These are phyloP conservation scores for Ormyrus labotus DNA, from an alignment of 2,888 invertebrate species.

Conservation along the genomic window DNA sequence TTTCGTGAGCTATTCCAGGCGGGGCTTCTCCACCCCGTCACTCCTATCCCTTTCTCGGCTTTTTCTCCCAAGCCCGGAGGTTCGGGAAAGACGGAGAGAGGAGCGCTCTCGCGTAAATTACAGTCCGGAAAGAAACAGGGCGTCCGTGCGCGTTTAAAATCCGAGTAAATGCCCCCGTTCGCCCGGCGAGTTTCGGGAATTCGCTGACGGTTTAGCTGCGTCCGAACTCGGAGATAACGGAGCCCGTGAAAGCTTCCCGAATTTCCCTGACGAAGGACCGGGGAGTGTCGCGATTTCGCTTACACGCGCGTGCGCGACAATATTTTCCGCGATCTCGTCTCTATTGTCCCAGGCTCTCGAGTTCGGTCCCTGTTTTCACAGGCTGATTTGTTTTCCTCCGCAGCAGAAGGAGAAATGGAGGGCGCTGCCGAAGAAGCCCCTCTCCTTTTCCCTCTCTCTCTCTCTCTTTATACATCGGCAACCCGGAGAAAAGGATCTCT, in stretches of 20 bases:
- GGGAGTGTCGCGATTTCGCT: slow-evolving; percentile 26
- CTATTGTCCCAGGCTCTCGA: no score
- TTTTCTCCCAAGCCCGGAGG: neutral
- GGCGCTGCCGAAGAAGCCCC: neutral
- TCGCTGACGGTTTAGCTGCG: slow-evolving; percentile 47
- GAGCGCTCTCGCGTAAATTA: slow-evolving; percentile 35
- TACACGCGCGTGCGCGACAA: no score
- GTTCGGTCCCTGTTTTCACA: no score
- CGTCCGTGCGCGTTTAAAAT: slow-evolving; percentile 30
- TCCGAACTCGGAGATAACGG: slow-evolving; percentile 45
- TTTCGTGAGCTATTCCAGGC: no score
- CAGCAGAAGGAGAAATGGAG: no score
- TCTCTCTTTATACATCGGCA: neutral
- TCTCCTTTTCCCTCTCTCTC: neutral
- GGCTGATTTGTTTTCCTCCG: no score
- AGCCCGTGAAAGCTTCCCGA: slow-evolving; percentile 55
- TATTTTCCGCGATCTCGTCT: no score
- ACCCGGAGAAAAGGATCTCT: neutral
- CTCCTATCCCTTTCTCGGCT: neutral
- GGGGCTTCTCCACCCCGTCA: no score
- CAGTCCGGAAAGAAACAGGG: slow-evolving; percentile 2
- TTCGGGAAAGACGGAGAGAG: neutral
- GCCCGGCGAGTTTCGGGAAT: slow-evolving; percentile 38
- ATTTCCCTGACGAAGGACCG: slow-evolving; percentile 52
- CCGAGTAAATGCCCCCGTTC: slow-evolving; percentile 25